Evolutionary conservation across 2,888 invertebrate species (phyloP).

Genomic region (Cerceris ruficornis): DNA sequence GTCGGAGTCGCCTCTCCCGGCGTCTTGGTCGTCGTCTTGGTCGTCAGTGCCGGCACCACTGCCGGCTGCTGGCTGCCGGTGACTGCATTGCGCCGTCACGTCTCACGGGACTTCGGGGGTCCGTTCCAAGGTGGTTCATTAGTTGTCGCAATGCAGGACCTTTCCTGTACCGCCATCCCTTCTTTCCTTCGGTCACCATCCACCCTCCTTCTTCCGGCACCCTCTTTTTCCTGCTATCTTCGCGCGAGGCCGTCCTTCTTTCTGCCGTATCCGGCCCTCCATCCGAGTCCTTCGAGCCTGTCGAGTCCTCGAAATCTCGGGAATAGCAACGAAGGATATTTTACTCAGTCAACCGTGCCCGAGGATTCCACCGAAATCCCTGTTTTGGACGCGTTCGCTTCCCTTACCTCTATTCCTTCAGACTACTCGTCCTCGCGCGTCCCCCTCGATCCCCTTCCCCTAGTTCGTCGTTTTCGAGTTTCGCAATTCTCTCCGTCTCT

Average conservation of each 20-base stretch:
- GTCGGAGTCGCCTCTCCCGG: conserved; percentile 39
- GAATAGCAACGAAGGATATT: conserved; percentile 77
- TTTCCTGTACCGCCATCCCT: conserved; percentile 55
- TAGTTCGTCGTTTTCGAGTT: no score
- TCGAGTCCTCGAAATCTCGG: conserved; percentile 65
- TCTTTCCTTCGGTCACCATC: conserved; percentile 39
- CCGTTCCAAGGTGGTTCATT: conserved; percentile 81
- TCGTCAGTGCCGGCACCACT: conserved; percentile 19
- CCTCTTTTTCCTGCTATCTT: conserved; percentile 37
- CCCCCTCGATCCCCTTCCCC: conserved; percentile 12
- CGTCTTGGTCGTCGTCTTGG: conserved; percentile 32
- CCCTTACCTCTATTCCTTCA: conserved; percentile 7
- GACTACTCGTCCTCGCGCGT: conserved; percentile 31
- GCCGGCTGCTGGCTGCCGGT: conserved; percentile 51
- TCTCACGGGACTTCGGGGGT: conserved; percentile 78
- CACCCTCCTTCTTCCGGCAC: conserved; percentile 19
- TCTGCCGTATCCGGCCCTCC: conserved; percentile 32
- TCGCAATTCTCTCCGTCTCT: no score
- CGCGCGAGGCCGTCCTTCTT: conserved; percentile 38
- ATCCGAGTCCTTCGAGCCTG: conserved; percentile 39
- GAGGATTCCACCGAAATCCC: conserved; percentile 75
- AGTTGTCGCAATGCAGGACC: conserved; percentile 81
- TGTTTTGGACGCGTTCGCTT: conserved; percentile 71
- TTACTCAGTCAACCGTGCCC: conserved; percentile 74
- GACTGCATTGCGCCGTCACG: conserved; percentile 82